Evolutionary conservation across 2,888 invertebrate species (phyloP).

Genomic region (Dioctria rufipes): DNA sequence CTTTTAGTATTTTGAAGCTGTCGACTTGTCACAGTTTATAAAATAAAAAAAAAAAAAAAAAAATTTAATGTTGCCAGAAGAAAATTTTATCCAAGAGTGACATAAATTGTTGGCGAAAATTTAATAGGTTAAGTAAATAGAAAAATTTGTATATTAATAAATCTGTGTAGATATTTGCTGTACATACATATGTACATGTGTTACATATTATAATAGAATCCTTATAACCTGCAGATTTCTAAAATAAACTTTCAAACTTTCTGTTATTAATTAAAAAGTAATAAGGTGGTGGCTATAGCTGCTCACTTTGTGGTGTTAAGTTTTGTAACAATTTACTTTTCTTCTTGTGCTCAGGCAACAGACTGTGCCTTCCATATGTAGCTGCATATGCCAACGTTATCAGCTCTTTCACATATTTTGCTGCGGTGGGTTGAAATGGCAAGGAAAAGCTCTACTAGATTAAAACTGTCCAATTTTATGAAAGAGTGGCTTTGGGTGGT

Average conservation of each 20-base stretch:
- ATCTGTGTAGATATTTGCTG: neutral
- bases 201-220: neutral
- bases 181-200: neutral
- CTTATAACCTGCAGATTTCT: neutral
- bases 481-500: conserved; percentile 22
- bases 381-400: neutral
- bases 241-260: conserved; percentile 17
- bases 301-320: conserved; percentile 30
- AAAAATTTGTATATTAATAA: conserved; percentile 9
- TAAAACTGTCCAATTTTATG: conserved; percentile 50
- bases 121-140: neutral
- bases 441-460: conserved; percentile 39
- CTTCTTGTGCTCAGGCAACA: neutral
- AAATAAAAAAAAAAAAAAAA: conserved; percentile 45
- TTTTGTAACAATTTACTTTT: conserved; percentile 5
- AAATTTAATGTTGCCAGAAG: neutral
- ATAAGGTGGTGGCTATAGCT: conserved; percentile 18
- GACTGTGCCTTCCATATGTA: too few species aligned
- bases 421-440: conserved; percentile 14
- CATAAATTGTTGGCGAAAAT: neutral
- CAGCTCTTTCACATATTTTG: neutral
- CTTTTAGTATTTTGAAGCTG: conserved; percentile 49
- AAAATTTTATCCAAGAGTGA: conserved; percentile 2
- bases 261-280: conserved; percentile 44
- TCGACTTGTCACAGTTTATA: conserved; percentile 53